Evolutionary conservation across 2,797 vertebrate species (phyloP).

Genomic region (Neopelma chrysocephalum): DNA sequence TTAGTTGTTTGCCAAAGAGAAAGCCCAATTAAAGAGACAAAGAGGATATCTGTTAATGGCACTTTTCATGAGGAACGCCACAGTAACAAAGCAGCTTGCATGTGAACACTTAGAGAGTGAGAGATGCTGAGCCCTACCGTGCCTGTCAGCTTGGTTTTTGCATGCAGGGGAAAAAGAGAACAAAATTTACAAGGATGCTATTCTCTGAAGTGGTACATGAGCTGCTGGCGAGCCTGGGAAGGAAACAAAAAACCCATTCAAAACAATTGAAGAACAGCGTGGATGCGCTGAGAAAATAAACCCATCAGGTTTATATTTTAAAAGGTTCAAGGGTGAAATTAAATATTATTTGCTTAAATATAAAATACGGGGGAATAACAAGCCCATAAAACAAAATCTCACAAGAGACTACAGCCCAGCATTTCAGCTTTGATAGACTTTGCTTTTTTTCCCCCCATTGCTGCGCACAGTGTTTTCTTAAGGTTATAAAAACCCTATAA

Average conservation of each 20-base stretch:
- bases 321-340: slow-evolving; percentile 2
- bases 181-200: neutral
- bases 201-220: neutral
- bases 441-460: neutral
- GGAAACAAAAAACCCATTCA: neutral
- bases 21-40: neutral
- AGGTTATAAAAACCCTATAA: neutral
- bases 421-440: neutral
- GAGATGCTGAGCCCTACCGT: slow-evolving; percentile 8
- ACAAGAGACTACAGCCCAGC: neutral
- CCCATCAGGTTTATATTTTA: neutral
- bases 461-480: neutral
- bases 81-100: neutral
- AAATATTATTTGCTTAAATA: slow-evolving; percentile 18
- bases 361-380: neutral
- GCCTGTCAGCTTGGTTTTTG: slow-evolving; percentile 13
- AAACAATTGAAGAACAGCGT: neutral
- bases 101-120: neutral
- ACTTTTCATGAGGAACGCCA: neutral
- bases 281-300: neutral
- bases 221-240: neutral
- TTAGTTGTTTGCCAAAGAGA: neutral
- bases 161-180: neutral
- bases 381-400: neutral
- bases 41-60: slow-evolving; percentile 8